Conservation (phyloP, 23 tunicate species). For the Ascidia mentula region DNA sequence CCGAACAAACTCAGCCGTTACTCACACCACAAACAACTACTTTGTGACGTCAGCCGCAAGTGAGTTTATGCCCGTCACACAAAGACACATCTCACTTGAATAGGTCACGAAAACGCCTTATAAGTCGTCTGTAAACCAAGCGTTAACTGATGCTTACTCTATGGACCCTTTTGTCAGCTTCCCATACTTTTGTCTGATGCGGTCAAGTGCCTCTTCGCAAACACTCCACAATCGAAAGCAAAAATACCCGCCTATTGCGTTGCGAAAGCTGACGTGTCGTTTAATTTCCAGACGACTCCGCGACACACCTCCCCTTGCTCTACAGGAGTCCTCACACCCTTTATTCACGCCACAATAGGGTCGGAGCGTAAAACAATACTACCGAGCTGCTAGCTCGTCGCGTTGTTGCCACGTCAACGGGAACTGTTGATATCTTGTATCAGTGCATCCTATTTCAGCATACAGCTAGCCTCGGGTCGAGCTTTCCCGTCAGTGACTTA, state of each 20-base stretch:
- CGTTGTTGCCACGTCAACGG: slow-evolving; percentile 7
- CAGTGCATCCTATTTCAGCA: not conserved
- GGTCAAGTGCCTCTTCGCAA: too few relatives aligned
- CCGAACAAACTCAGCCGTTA: not conserved
- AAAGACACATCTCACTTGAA: too few relatives aligned
- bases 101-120: too few relatives aligned
- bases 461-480: too few relatives aligned
- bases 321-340: not conserved
- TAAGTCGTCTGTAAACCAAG: too few relatives aligned
- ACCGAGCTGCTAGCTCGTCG: not conserved
- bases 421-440: not conserved
- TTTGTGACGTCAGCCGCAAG: not conserved
- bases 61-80: too few relatives aligned
- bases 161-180: too few relatives aligned
- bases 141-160: too few relatives aligned
- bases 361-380: not conserved
- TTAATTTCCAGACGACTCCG: not conserved
- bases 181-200: too few relatives aligned
- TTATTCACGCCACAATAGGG: not conserved
- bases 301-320: slow-evolving; percentile 2
- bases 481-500: too few relatives aligned
- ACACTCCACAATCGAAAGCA: too few relatives aligned
- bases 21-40: not conserved
- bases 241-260: not conserved
- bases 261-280: not conserved